Conservation (phyloP, 2,113 vertebrate species). For the Thunnus maccoyii region DNA sequence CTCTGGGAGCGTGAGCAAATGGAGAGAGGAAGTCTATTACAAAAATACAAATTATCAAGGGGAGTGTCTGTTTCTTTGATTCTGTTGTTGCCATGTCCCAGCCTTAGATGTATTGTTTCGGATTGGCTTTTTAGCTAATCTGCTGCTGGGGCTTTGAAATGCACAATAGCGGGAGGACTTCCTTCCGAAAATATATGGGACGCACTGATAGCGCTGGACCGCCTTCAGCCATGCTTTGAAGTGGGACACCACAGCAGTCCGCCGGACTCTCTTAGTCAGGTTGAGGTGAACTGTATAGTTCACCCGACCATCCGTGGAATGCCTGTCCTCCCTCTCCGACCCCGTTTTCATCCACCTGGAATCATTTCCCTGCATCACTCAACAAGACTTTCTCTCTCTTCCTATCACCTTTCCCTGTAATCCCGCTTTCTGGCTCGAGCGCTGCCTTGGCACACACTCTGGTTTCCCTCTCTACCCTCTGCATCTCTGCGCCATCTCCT, state of each 20-base stretch:
- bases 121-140: conserved; percentile 54
- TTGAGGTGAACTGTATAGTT: conserved; percentile 38
- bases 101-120: conserved; percentile 77
- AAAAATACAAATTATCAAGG: conserved; percentile 60
- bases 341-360: conserved; percentile 36
- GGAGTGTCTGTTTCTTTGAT: conserved; percentile 42
- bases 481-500: conserved; percentile 47
- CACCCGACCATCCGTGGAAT: conserved; percentile 35
- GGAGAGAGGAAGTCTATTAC: conserved; percentile 56
- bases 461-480: conserved; percentile 28
- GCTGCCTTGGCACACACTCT: conserved; percentile 41
- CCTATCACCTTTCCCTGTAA: conserved; percentile 38
- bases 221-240: conserved; percentile 69
- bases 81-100: conserved; percentile 31
- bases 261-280: conserved; percentile 34
- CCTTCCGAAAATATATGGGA: conserved; percentile 69
- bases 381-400: conserved; percentile 39
- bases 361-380: conserved; percentile 50
- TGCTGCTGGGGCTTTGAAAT: conserved; percentile 64
- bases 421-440: conserved; percentile 46
- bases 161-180: conserved; percentile 74
- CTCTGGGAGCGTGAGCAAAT: conserved; percentile 48
- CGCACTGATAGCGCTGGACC: conserved; percentile 41
- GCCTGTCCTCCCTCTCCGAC: conserved; percentile 8
- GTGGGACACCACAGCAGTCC: conserved; percentile 42